Evolutionary conservation across 2,797 vertebrate species (phyloP).

Genomic region (Monodelphis domestica): DNA sequence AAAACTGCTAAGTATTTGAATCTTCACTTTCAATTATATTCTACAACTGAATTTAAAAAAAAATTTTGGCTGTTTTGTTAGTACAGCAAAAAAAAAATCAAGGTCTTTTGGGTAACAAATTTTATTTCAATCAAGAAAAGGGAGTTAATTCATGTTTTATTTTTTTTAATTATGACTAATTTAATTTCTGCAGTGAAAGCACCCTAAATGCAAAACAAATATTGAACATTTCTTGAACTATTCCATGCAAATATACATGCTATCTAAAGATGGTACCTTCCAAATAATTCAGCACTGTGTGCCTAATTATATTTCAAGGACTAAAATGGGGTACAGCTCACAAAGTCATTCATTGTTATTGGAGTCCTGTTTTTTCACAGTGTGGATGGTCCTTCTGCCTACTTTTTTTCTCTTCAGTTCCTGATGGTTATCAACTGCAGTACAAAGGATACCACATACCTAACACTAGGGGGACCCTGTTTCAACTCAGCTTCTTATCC

Average conservation of each 20-base stretch:
- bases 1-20: slow-evolving; percentile 19
- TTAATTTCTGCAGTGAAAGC: slow-evolving; percentile 60
- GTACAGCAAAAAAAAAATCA: slow-evolving; percentile 19
- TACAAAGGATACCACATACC: slow-evolving; percentile 40
- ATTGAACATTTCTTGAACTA: slow-evolving; percentile 53
- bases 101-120: slow-evolving; percentile 36
- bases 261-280: slow-evolving; percentile 37
- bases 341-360: slow-evolving; percentile 1
- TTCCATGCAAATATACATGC: slow-evolving; percentile 54
- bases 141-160: slow-evolving; percentile 52
- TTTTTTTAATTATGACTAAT: slow-evolving; percentile 50
- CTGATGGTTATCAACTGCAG: slow-evolving; percentile 29
- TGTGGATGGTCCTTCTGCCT: too few relatives aligned
- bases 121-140: slow-evolving; percentile 53
- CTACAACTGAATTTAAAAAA: slow-evolving; percentile 44
- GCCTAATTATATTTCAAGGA: slow-evolving; percentile 8
- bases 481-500: slow-evolving; percentile 40
- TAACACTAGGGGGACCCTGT: slow-evolving; percentile 52
- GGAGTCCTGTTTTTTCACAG: not conserved
- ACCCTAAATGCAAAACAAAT: slow-evolving; percentile 25
- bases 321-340: slow-evolving; percentile 36
- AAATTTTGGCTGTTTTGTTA: slow-evolving; percentile 42
- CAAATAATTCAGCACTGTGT: not conserved
- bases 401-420: not conserved
- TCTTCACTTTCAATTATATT: slow-evolving; percentile 54